Evolutionary conservation across 1,140 invertebrate species (phyloP).

Genomic region (Scylla paramamosain): DNA sequence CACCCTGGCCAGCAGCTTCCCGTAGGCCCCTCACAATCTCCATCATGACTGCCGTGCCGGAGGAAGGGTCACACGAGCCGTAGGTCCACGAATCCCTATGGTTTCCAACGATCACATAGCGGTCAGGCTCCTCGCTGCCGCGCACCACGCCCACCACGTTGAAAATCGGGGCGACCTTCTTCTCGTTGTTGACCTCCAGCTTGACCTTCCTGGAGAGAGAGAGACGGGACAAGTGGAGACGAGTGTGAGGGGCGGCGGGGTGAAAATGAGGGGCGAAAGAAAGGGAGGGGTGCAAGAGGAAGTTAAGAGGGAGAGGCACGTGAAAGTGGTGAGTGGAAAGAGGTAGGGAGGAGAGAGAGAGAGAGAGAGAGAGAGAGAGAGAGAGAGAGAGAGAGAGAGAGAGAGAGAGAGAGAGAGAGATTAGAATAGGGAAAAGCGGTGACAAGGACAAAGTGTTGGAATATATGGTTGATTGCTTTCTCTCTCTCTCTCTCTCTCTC

Average conservation of each 20-base stretch:
- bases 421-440: too few species aligned
- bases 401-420: too few species aligned
- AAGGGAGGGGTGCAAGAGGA: too few species aligned
- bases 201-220: conserved; percentile 75
- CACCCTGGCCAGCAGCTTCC: conserved; percentile 32
- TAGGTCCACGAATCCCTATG: conserved; percentile 84
- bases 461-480: too few species aligned
- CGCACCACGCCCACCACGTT: conserved; percentile 82
- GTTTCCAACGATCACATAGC: conserved; percentile 83
- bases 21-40: conserved; percentile 80
- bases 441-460: too few species aligned
- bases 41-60: conserved; percentile 82
- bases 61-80: conserved; percentile 83
- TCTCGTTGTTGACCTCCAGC: conserved; percentile 79
- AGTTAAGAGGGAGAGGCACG: too few species aligned
- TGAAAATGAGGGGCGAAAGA: too few species aligned
- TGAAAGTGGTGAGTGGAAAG: too few species aligned
- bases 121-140: conserved; percentile 82
- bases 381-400: too few species aligned
- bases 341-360: too few species aligned
- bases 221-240: not conserved
- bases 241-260: not conserved
- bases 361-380: too few species aligned
- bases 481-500: too few species aligned
- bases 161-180: conserved; percentile 79